Evolutionary conservation across 2,797 vertebrate genomes (phyloP), one percentile per base, ranked within the genome.

Genomic region (Myotis findleyi): DNA sequence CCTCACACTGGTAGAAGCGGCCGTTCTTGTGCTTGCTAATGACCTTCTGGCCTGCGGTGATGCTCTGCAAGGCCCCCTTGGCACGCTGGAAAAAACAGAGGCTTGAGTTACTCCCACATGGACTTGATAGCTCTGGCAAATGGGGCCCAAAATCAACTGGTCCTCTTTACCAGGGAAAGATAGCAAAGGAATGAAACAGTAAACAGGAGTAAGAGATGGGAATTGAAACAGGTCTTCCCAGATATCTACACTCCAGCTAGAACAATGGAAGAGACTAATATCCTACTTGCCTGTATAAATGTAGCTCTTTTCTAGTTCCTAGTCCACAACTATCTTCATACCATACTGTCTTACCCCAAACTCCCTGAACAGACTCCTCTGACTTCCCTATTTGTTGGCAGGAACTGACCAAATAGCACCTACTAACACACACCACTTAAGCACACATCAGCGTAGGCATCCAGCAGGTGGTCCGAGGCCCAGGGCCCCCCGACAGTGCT

Each of bases 1-100:
- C 99, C 85, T 99, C 99, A 18, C 99, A 99, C 27, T 99, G 99
- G 98, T 99, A 99, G 98, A 99, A 99, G 21, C 99, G 99, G n/a
- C 99, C 98, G 0, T 99, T 99, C 98, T 99, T 99, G 98, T 99
- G 98, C 97, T 99, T 99, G 96, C 99, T 99, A 82, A 99, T 99
- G 57, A 99, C 99, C 90, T 98, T 98, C 98, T 99, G 99, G 5
- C 99, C 99, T 1, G 98, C 98, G 1, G 98, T 97, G 96, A 99
- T 98, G 97, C 99, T 99, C 79, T 98, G 98, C 98, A 99, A 98
- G 53, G 98, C 98, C 0, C 98, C 98, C 96, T 99, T 99, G 93
- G 99, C 99, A 57, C 99, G 98, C 99, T 99, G 92, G 38, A 88
- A 95, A 72, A 96, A 36, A 91, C 38, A 95, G 51, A 90, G 8